phyloP scores from a whole-genome alignment of 1,140 invertebrate genomes.

The Drosophila ficusphila region DNA sequence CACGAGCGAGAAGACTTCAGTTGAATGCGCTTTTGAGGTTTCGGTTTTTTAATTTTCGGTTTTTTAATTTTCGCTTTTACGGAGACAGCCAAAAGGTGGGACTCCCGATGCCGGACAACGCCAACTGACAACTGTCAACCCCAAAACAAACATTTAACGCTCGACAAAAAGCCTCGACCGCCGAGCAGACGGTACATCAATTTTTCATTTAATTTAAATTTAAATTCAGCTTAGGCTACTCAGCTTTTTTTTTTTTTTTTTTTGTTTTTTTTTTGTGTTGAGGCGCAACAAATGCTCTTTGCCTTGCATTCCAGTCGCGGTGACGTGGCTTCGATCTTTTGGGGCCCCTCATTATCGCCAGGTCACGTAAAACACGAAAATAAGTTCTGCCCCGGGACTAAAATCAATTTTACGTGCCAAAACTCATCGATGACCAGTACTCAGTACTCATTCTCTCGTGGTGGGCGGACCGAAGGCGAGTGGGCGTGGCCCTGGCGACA shows the following conservation, averaged over 20 bases:
- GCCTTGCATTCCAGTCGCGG: slow-evolving; percentile 71
- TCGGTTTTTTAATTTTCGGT: background rate
- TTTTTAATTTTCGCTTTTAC: background rate
- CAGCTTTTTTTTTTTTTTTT: slow-evolving; percentile 13
- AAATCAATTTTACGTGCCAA: slow-evolving; percentile 45
- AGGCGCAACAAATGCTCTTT: slow-evolving; percentile 68
- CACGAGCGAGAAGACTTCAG: slow-evolving; percentile 9
- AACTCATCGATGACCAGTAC: slow-evolving; percentile 25
- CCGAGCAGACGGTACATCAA: slow-evolving; percentile 64
- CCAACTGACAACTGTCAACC: slow-evolving; percentile 71
- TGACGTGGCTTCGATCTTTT: slow-evolving; percentile 50
- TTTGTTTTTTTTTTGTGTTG: slow-evolving; percentile 19
- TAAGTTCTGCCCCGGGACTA: slow-evolving; percentile 34
- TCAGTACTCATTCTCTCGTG: background rate
- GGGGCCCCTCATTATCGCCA: slow-evolving; percentile 34
- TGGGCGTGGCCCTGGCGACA: slow-evolving; percentile 33
- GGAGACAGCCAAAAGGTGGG: slow-evolving; percentile 31
- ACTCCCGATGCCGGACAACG: slow-evolving; percentile 70
- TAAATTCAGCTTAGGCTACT: slow-evolving; percentile 43
- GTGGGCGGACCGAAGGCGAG: slow-evolving; percentile 17
- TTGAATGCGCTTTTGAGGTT: background rate
- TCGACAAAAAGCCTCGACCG: slow-evolving; percentile 18
- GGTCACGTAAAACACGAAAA: slow-evolving; percentile 49
- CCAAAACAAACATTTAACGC: slow-evolving; percentile 54
- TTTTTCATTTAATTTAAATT: slow-evolving; percentile 75